Evolutionary conservation across 2,113 vertebrate species (phyloP).

Genomic region (Coracopsis vasa): DNA sequence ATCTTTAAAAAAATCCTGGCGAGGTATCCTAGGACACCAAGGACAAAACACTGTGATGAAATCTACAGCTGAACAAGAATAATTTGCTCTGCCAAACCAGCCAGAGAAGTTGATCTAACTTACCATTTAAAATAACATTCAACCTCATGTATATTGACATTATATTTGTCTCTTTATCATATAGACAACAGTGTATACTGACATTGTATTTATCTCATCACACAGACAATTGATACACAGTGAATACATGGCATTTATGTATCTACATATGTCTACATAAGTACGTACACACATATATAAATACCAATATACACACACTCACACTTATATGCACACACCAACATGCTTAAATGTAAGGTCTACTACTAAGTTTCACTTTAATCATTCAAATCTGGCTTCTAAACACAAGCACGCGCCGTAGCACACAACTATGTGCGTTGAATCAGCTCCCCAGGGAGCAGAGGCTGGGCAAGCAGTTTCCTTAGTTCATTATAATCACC

Average conservation of each 20-base stretch:
- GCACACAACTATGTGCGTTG: background rate
- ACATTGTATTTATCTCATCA: background rate
- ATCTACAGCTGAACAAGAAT: background rate
- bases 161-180: background rate
- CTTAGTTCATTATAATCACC: background rate
- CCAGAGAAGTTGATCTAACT: background rate
- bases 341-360: background rate
- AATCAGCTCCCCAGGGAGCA: background rate
- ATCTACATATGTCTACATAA: background rate
- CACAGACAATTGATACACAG: background rate
- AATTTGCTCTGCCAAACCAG: background rate
- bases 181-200: background rate
- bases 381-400: background rate
- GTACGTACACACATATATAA: accelerated
- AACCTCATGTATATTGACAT: background rate
- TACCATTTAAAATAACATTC: background rate
- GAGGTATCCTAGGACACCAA: background rate
- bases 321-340: background rate
- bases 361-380: background rate
- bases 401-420: background rate
- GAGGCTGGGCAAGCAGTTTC: background rate
- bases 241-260: background rate
- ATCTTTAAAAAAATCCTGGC: background rate
- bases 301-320: background rate
- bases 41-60: background rate